phyloP scores from a whole-genome alignment of 53 echinoderm and acorn worm genomes.

The Stichopus horrens region DNA sequence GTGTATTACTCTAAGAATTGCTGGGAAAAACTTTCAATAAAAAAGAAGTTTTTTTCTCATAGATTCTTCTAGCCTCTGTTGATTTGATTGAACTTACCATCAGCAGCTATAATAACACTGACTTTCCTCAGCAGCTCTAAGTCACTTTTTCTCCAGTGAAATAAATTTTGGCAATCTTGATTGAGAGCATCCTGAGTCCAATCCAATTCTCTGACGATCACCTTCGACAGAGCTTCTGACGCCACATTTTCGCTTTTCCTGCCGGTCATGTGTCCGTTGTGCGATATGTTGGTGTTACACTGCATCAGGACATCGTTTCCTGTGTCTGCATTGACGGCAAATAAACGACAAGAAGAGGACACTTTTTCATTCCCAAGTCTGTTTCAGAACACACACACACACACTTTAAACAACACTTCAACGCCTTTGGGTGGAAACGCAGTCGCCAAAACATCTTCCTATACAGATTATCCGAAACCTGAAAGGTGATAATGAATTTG shows the following conservation, averaged over 20 bases:
- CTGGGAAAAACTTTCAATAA: no score
- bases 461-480: no score
- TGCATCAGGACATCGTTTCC: background rate
- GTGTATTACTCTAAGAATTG: no score
- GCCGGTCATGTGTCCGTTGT: background rate
- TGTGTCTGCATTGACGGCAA: background rate
- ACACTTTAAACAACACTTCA: no score
- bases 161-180: constrained; percentile 8
- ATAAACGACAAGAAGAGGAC: no score
- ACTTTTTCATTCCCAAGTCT: no score
- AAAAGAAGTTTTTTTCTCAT: no score
- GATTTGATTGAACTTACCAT: background rate
- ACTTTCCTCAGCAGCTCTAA: background rate
- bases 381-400: no score
- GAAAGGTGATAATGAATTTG: no score
- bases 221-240: background rate
- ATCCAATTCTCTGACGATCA: background rate
- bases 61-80: no score
- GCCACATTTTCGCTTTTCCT: background rate
- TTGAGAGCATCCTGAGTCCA: background rate
- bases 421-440: no score
- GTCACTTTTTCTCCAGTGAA: constrained; percentile 1
- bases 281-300: background rate
- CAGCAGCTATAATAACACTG: background rate
- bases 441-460: no score